Base-by-base conservation (phyloP, 2,113 vertebrate species). In the Hippocampus guttulatus region DNA sequence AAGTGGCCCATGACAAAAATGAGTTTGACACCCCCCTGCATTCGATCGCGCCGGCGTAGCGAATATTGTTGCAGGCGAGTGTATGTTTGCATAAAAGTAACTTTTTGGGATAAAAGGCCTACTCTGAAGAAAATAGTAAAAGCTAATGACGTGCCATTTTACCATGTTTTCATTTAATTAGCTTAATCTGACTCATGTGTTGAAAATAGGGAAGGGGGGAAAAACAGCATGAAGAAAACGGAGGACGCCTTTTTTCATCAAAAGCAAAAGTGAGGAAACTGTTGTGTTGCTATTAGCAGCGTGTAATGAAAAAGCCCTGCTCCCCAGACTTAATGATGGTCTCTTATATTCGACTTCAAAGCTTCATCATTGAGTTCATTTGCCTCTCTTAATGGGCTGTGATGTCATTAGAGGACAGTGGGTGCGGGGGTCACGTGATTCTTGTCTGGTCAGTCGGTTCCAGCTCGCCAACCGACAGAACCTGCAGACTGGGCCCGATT, bases 331-430 rank as follows among this genome's bases (percentile, higher is more conserved):
- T 70, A 76, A 61, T 74, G 20, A 69, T 71, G 21, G 66, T 74
- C n/a, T 21, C 64, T 66, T 75, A 49, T 63, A 64, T 78, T 75
- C 72, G 63, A 64, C 82, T 76, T 80, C 75, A 71, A 21, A 16
- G 68, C 23, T 67, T 64, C 69, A 58, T 71, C 73, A 68, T 79
- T 85, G 74, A 52, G 67, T 77, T 80, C 23, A 83, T 81, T 75
- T 73, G 72, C 71, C 23, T 75, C 30, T 15, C 77, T 68, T 80
- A 82, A 85, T 83, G 70, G 83, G 71, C 65, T 61, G 55, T 61
- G 62, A 75, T 69, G 79, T 73, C 77, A 69, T 84, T 82, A 76
- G 27, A 41, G 77, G 68, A 73, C 72, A 55, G 14, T 47, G 55
- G 43, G 75, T 67, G 72, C 65, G 33, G 33, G 65, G 67, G 33